Conservation (phyloP, 2,797 vertebrate genomes). For the Chiropotes sagulatus region DNA sequence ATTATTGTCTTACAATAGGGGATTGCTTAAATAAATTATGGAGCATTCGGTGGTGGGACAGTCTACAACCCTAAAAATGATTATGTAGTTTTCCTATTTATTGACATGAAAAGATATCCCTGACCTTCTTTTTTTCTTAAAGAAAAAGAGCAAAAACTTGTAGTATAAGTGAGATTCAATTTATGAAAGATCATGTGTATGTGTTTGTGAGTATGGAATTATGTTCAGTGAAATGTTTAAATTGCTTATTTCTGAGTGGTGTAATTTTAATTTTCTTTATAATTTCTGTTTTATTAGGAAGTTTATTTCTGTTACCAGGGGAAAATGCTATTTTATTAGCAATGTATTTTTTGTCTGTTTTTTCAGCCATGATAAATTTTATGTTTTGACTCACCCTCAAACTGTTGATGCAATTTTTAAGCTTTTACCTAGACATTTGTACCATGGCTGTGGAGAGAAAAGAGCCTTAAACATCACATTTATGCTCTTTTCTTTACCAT, state of each 20-base stretch:
- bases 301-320: background rate
- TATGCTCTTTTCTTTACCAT: background rate
- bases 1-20: background rate
- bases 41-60: background rate
- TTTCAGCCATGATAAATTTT: background rate
- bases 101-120: slow-evolving; percentile 1
- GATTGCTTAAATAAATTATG: slow-evolving; percentile 7
- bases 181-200: background rate
- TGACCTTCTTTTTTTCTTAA: background rate
- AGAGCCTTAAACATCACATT: background rate
- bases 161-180: background rate
- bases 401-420: background rate
- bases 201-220: background rate
- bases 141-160: background rate
- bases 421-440: background rate
- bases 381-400: background rate
- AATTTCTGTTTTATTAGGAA: slow-evolving; percentile 26
- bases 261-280: slow-evolving; percentile 30
- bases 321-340: slow-evolving; percentile 15
- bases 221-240: background rate
- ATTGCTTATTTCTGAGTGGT: background rate
- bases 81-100: background rate
- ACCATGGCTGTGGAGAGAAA: background rate
- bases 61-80: background rate
- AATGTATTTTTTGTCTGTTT: background rate